Base-by-base conservation (phyloP, 1,140 invertebrate species). In the Trichonephila clavata region DNA sequence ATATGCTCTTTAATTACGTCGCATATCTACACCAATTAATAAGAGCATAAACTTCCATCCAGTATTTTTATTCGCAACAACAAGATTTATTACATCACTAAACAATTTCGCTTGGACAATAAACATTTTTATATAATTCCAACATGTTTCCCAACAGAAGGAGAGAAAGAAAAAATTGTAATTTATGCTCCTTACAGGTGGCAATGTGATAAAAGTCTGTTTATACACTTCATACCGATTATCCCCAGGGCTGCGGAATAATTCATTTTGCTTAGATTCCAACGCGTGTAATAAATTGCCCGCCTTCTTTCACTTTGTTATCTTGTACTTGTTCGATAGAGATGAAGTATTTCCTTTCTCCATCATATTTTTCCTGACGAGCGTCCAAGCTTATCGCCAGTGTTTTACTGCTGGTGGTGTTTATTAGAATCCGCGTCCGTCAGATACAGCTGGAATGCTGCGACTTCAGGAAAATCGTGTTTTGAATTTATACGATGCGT, bases 181-280 rank as follows among this genome's bases (percentile, higher is more conserved):
- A 77, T 77, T 77, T 77, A 77, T 77, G 32, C 18, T 32, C 71
- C 16, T 32, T 32, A 39, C 71, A 77, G 71, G 71, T 77, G 27
- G 71, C 32, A 77, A 77, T 32, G 27, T 32, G 71, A 77, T 77
- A 59, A 83, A 57, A 43, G 81, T 21, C 65, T 83, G 81, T 83
- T 83, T 83, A 83, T 27, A 83, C 39, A 83, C 50, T 24, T 32
- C 18, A 77, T 32, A 24, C 81, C 14, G n/a, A 57, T 83, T 83
- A 83, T 21, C 39, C 81, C 6, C 24, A 57, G 57, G 50, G 50
- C 7, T 39, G 14, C 10, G 14, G 57, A 20, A 50, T 83, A 50
- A 83, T 57, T 83, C 81, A 83, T 83, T 57, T 50, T 83, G 0
- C 71, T 77, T 18, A 13, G 27, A 27, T 43, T 39, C n/a, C 24